Base-by-base conservation (phyloP, 2,113 vertebrate genomes). In the Fregata magnificens region DNA sequence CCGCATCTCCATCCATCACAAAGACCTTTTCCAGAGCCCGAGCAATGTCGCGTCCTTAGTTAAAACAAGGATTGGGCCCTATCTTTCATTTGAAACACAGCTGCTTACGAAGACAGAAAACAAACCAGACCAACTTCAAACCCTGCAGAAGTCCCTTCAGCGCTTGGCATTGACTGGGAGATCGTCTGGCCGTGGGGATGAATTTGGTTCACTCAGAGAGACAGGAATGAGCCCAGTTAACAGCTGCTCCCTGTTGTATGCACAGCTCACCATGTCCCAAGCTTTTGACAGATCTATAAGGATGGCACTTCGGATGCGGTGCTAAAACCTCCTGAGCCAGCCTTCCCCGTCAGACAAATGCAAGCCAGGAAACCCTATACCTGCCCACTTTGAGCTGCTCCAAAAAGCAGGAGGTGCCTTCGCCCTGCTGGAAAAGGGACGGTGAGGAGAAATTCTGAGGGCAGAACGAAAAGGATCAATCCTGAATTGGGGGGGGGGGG, bases 41-140 rank as follows among this genome's bases (percentile, higher is more conserved):
- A 70, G 29, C 0, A 0, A 42, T 1, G 26, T 13, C 17, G 2
- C 1, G 15, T 5, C 84, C 56, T 5, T 5, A 3, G 29, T 16
- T 36, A 28, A 56, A 82, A 44, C 7, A 6, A 55, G 58, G 49
- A 72, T 56, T 58, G 5, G 62, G 32, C 22, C 28, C 18, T 8
- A 10, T 40, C 88, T 74, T 81, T 94, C 86, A 71, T 71, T 83
- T 55, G 8, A 49, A 53, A 44, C 72, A 21, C 87, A 88, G 72
- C 65, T 67, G 90, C 69, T 49, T 11, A 7, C 2, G 1, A 50
- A 53, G 86, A 21, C 29, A 28, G 88, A 58, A 69, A 40, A 5
- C 26, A 62, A 86, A 52, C 19, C 83, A 56, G 70, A 19, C 10
- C 6, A 0, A 28, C 18, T 18, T 10, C 71, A 34, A 59, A 34